Evolutionary conservation across 2,888 invertebrate species (phyloP).

Genomic region (Plemyria rubiginata): DNA sequence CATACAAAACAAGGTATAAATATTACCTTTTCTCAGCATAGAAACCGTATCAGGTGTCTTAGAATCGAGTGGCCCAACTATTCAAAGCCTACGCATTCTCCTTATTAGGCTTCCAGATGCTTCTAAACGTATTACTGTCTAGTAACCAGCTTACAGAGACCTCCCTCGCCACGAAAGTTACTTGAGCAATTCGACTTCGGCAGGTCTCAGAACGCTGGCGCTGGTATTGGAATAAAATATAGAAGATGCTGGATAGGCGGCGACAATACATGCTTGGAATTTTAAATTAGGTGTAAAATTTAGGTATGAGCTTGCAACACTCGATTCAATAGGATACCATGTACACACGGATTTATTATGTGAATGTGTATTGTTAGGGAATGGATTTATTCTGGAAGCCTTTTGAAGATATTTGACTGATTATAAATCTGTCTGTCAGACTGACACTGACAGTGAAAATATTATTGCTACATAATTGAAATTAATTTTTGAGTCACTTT

Average conservation of each 20-base stretch:
- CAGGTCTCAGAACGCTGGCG: constrained; percentile 46
- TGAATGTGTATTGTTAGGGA: constrained; percentile 21
- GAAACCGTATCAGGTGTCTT: constrained; percentile 3
- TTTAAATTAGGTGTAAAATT: constrained; percentile 74
- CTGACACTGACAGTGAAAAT: too few relatives aligned
- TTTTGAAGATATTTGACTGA: too few relatives aligned
- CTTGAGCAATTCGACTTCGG: constrained; percentile 34
- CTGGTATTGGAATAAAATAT: constrained; percentile 64
- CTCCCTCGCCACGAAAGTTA: constrained; percentile 15
- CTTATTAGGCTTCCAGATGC: constrained; percentile 61
- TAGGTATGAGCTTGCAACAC: constrained; percentile 49
- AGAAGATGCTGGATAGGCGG: constrained; percentile 73
- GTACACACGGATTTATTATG: constrained; percentile 14
- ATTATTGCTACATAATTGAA: too few relatives aligned
- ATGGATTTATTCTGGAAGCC: constrained; percentile 12
- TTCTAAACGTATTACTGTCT: constrained; percentile 37
- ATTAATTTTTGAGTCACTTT: too few relatives aligned
- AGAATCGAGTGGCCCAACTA: constrained; percentile 7
- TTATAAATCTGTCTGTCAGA: too few relatives aligned
- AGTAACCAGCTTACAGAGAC: constrained; percentile 42
- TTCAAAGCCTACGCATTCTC: constrained; percentile 51
- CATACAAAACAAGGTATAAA: too few relatives aligned
- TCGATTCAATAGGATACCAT: constrained; percentile 22
- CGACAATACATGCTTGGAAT: constrained; percentile 74
- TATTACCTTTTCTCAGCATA: not conserved